phyloP scores from a whole-genome alignment of 1,140 invertebrate species.

The Neocloeon triangulifer region DNA sequence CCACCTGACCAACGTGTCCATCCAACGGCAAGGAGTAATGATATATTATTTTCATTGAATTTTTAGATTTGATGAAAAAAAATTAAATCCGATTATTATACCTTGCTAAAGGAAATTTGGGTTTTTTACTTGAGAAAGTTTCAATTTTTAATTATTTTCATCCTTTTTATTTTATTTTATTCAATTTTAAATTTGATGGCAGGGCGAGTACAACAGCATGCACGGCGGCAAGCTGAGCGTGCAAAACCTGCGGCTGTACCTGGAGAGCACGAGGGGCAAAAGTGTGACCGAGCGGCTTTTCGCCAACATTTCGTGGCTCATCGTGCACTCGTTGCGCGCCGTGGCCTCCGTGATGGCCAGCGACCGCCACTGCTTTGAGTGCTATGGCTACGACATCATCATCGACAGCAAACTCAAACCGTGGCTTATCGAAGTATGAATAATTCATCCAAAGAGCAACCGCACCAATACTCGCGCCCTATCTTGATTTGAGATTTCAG shows the following conservation, averaged over 20 bases:
- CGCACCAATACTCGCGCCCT: too few species aligned
- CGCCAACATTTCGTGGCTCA: constrained; percentile 69
- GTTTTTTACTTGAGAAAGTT: constrained; percentile 1
- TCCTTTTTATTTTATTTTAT: too few species aligned
- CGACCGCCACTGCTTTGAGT: constrained; percentile 62
- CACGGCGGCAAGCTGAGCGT: constrained; percentile 90
- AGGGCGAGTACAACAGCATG: constrained; percentile 86
- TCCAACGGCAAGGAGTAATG: constrained; percentile 63
- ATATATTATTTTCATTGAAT: constrained; percentile 23
- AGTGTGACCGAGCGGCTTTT: constrained; percentile 63
- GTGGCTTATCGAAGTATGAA: constrained; percentile 51
- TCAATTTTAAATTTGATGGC: too few species aligned
- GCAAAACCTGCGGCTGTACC: constrained; percentile 68
- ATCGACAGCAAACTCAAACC: constrained; percentile 67
- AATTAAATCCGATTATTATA: background rate
- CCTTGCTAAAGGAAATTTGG: constrained; percentile 1
- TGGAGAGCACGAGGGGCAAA: constrained; percentile 80
- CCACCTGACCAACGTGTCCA: constrained; percentile 68
- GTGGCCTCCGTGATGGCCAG: constrained; percentile 52
- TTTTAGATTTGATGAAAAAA: background rate
- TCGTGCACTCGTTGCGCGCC: constrained; percentile 51
- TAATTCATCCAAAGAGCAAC: background rate
- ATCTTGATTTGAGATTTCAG: too few species aligned
- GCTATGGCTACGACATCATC: constrained; percentile 69
- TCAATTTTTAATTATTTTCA: constrained; percentile 5